Evolutionary conservation across 2,113 vertebrate species (phyloP), one percentile per base, ranked within the genome.

Genomic region (Neolamprologus tretocephalus): DNA sequence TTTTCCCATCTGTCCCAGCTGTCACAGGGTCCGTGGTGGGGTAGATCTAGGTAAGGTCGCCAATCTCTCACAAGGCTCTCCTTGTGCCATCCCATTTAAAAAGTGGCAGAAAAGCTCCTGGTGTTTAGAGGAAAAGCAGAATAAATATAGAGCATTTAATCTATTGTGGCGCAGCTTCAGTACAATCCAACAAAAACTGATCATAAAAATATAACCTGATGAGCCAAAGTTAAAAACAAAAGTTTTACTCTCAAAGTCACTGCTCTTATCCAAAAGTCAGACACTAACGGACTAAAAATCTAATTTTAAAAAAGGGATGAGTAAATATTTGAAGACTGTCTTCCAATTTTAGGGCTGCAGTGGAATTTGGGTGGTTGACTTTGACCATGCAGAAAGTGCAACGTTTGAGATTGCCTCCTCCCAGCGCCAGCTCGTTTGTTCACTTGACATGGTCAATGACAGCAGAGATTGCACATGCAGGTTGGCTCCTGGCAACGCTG

Each of bases 331-430:
- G 8, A 7, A 84, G 55, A 33, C 26, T 51, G 17, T 78, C 26
- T 78, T 53, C 37, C 92, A 94, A 75, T 35, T 66, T 68, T 87
- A 98, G 97, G 92, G 90, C 81, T 92, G 93, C 40, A 90, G 81
- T 63, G 96, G 95, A 66, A 16, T 93, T n/a, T 97, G 97, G 82
- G 82, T 97, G 13, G 95, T 98, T 9, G 96, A 97, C 81, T 98
- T 98, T 81, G 95, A 96, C 84, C 92, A 84, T 37, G 91, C 95
- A 55, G 86, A 82, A 53, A 16, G 58, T 2, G 19, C 45, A 79
- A 21, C 51, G 78, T 66, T 33, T 0, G 84, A 93, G 82, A 28
- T 13, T 3, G 10, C 7, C 47, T 53, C 83, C 8, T 66, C 92
- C 63, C 80, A 78, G 37, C 95, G 95, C 75, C 97, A 97, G 91